Percentiles rank a stretch among this genome's conserved stretches.
Evolutionary conservation across 2,888 invertebrate species (phyloP).

Genomic region (Lymantria dispar): DNA sequence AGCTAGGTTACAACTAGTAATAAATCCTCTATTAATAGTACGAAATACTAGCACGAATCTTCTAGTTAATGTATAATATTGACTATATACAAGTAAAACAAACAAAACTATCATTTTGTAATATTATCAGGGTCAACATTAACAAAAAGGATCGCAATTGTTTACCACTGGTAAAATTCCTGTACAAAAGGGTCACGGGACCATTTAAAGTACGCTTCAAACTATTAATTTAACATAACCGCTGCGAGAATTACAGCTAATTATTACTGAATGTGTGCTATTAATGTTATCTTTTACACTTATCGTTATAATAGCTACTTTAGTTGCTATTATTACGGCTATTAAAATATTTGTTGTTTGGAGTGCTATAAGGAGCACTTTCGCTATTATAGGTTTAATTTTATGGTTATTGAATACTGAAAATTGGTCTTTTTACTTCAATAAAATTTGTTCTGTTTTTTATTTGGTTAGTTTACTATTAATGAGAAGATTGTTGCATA

Average conservation of each 20-base stretch:
- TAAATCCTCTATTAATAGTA: background rate
- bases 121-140: background rate
- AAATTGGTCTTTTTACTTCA: no score
- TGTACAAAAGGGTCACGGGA: conserved; percentile 12
- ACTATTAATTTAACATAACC: conserved; percentile 25
- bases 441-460: no score
- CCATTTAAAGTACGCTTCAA: conserved; percentile 22
- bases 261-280: conserved; percentile 33
- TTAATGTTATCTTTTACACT: conserved; percentile 48
- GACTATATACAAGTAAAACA: no score
- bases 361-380: background rate
- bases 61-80: no score
- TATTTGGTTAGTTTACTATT: no score
- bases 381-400: background rate
- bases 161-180: conserved; percentile 8
- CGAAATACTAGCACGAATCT: background rate
- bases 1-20: no score
- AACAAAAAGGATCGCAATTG: background rate
- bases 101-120: no score
- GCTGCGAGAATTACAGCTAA: conserved; percentile 25
- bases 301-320: conserved; percentile 43
- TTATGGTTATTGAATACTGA: no score
- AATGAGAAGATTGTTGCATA: no score
- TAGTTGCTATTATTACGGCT: conserved; percentile 10
- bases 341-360: background rate